Evolutionary conservation across 2,888 invertebrate species (phyloP).

Genomic region (Nomada ferruginata): DNA sequence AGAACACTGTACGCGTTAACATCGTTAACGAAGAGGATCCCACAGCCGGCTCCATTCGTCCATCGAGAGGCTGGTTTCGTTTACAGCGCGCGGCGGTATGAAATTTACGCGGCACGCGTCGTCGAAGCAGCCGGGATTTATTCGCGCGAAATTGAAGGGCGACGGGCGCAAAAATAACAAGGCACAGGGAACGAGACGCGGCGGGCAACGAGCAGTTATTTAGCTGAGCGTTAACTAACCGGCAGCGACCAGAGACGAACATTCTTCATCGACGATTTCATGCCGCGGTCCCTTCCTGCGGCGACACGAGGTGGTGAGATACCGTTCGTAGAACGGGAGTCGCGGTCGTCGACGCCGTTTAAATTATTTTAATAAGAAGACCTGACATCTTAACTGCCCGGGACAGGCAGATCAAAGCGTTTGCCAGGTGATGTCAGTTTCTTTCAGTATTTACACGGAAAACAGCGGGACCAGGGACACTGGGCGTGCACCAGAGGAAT

Average conservation of each 20-base stretch:
- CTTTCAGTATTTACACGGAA: conserved; percentile 78
- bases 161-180: conserved; percentile 44
- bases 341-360: conserved; percentile 37
- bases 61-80: background rate
- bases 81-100: background rate
- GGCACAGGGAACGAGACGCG: conserved; percentile 7
- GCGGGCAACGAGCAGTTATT: conserved; percentile 33
- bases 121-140: conserved; percentile 16
- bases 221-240: conserved; percentile 52
- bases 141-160: conserved; percentile 44
- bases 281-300: conserved; percentile 34
- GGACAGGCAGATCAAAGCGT: conserved; percentile 78
- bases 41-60: background rate
- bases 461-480: conserved; percentile 60
- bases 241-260: conserved; percentile 22
- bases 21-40: background rate
- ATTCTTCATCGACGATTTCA: conserved; percentile 56
- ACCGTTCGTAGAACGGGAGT: conserved; percentile 51
- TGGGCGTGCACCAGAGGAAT: conserved; percentile 30
- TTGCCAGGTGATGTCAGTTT: conserved; percentile 74
- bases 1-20: background rate
- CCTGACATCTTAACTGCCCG: conserved; percentile 79
- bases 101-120: conserved; percentile 18
- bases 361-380: conserved; percentile 81
- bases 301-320: conserved; percentile 16